Conservation (phyloP, 2,797 vertebrate genomes). For the Etheostoma nigrum region DNA sequence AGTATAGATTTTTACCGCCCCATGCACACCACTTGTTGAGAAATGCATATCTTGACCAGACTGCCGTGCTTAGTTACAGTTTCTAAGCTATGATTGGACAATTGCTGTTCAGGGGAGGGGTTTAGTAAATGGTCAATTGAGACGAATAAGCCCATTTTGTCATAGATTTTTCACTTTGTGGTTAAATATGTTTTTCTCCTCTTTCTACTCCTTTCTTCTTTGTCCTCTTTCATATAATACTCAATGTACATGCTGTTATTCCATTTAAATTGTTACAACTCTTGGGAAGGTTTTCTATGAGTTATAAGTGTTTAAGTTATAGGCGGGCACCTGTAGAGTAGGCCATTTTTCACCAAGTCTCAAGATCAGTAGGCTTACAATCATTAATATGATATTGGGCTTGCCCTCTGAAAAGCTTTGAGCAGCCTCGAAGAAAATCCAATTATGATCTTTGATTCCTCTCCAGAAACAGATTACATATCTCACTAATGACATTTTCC, state of each 20-base stretch:
- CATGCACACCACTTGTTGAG: neutral
- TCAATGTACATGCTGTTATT: slow-evolving; percentile 32
- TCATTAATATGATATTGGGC: slow-evolving; percentile 75
- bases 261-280: slow-evolving; percentile 38
- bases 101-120: neutral
- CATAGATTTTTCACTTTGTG: slow-evolving; percentile 12
- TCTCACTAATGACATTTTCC: slow-evolving; percentile 81
- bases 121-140: neutral
- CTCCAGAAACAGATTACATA: slow-evolving; percentile 82
- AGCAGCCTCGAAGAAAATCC: slow-evolving; percentile 81
- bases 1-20: neutral
- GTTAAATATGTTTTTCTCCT: slow-evolving; percentile 11
- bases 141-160: slow-evolving; percentile 7
- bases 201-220: slow-evolving; percentile 20
- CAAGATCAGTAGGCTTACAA: slow-evolving; percentile 62
- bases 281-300: slow-evolving; percentile 11
- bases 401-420: slow-evolving; percentile 73
- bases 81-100: neutral
- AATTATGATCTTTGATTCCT: slow-evolving; percentile 83
- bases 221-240: slow-evolving; percentile 25
- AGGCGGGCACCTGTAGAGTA: slow-evolving; percentile 52
- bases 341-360: slow-evolving; percentile 54
- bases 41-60: neutral
- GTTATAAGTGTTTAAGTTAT: slow-evolving; percentile 31
- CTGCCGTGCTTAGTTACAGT: neutral